Percentiles rank a stretch among this genome's conserved stretches.
phyloP scores from a whole-genome alignment of 2,888 invertebrate genomes.

The Desoria tigrina region DNA sequence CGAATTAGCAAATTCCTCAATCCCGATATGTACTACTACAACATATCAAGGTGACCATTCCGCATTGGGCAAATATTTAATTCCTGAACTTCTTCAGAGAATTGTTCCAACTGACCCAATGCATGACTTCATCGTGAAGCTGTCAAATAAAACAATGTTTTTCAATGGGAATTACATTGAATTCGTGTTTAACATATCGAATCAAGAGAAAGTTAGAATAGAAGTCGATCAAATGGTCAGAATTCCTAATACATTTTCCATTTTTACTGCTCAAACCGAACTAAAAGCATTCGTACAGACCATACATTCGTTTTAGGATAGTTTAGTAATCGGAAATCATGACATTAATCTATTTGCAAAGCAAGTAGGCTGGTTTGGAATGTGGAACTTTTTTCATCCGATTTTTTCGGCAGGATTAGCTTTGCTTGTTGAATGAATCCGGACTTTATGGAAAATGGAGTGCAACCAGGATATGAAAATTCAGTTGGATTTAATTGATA shows the following conservation, averaged over 20 bases:
- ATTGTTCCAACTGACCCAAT: neutral
- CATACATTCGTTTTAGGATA: neutral
- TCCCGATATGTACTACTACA: neutral
- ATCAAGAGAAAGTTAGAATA: neutral
- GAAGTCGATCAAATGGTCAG: neutral
- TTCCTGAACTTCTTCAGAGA: neutral
- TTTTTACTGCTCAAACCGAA: neutral
- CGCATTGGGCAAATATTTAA: too few relatives aligned
- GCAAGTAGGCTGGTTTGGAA: slow-evolving; percentile 1
- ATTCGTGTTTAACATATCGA: neutral
- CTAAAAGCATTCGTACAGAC: neutral
- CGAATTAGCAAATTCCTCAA: neutral
- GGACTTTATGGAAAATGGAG: slow-evolving; percentile 12
- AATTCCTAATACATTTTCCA: neutral
- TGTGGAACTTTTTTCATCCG: slow-evolving; percentile 3
- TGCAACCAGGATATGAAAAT: too few relatives aligned
- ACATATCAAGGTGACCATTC: too few relatives aligned
- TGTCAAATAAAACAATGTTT: neutral
- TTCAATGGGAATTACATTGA: neutral
- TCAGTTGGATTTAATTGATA: too few relatives aligned
- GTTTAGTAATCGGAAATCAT: neutral
- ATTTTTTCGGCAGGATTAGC: neutral
- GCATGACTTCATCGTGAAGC: too few relatives aligned
- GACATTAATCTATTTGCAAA: neutral
- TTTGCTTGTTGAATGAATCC: neutral